Conservation (phyloP, 2,113 vertebrate species). For the Carassius gibelio region DNA sequence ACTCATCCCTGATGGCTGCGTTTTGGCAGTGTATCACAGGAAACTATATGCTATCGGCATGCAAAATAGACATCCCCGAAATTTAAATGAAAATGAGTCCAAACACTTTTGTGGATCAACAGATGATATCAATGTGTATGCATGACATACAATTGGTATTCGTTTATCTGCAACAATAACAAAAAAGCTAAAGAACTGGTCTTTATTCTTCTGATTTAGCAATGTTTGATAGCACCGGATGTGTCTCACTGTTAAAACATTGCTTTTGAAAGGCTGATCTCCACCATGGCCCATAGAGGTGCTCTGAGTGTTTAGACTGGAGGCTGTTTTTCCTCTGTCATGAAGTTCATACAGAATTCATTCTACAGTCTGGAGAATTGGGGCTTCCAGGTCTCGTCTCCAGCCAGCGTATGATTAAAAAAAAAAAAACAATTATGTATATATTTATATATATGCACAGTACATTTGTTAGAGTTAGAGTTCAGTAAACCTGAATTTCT, state of each 20-base stretch:
- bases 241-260: constrained; percentile 26
- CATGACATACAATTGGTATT: constrained; percentile 1
- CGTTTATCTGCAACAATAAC: constrained; percentile 5
- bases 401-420: constrained; percentile 58
- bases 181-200: neutral
- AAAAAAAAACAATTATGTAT: too few species aligned
- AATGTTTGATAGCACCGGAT: constrained; percentile 19
- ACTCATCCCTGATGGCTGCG: constrained; percentile 15
- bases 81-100: neutral
- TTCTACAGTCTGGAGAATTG: constrained; percentile 61
- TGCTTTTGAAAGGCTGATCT: constrained; percentile 45
- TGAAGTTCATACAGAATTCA: constrained; percentile 51
- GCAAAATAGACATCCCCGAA: constrained; percentile 22
- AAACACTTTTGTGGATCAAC: neutral
- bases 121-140: constrained; percentile 8
- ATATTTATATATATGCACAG: constrained; percentile 26
- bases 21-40: constrained; percentile 33
- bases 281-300: constrained; percentile 28
- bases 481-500: neutral
- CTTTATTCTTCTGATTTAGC: constrained; percentile 20
- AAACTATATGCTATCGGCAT: constrained; percentile 1
- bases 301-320: constrained; percentile 59
- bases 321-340: constrained; percentile 63
- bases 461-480: constrained; percentile 49
- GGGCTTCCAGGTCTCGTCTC: constrained; percentile 53